Evolutionary conservation across 2,113 vertebrate species (phyloP), one percentile per base, ranked within the genome.

Genomic region (Phrynocephalus versicolor): DNA sequence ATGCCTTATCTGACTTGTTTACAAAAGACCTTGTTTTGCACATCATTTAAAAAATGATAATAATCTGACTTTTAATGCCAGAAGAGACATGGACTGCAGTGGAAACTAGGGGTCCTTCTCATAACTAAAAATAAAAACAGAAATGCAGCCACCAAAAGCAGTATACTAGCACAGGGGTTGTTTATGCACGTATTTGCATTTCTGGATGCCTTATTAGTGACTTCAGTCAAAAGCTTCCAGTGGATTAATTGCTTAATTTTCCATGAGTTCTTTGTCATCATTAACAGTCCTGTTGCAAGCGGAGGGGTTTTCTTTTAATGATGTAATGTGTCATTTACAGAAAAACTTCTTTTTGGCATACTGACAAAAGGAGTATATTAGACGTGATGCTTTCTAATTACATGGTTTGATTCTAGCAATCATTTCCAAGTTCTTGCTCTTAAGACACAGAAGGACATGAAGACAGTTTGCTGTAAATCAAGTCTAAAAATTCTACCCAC

Each of bases 201-300:
- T 90, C 80, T 16, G 39, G 10, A 85, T 91, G 79, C 27, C 82
- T 91, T 92, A 90, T 91, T 91, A 92, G 64, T 88, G 84, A 89
- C 91, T 95, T 93, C 81, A 93, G 8, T 88, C 81, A 51, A 92
- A 90, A 88, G 25, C 25, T 93, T 95, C 85, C 86, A 88, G 82
- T 93, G 75, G 45, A 95, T 93, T 95, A 95, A 95, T 94, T 94
- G 85, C 88, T 89, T 92, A 69, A 41, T 81, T 94, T 93, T 94
- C 76, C 37, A 90, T 35, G 91, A 89, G 51, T 92, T 92, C 86
- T 94, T 93, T 95, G 91, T 95, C 90, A 93, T 95, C 89, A 93
- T 94, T 94, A 95, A 89, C 87, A 92, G 62, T 30, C 72, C 72
- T 90, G 21, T 82, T 91, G 73, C 94, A 94, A 87, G 67, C 58